phyloP scores from a whole-genome alignment of 2,113 vertebrate genomes.

The Lepisosteus osseus region DNA sequence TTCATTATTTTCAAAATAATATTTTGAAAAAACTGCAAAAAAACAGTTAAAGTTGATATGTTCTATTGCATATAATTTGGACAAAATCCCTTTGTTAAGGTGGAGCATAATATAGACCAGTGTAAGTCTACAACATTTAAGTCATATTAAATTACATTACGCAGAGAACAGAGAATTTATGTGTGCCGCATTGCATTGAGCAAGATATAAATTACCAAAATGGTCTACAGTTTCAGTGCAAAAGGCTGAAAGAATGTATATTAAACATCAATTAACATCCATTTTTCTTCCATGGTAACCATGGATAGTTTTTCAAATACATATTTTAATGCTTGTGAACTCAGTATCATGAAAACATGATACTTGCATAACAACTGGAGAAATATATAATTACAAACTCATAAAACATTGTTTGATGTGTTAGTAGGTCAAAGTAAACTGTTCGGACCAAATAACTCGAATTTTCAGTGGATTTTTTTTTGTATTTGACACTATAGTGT shows the following conservation, averaged over 20 bases:
- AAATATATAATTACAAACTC: conserved; percentile 15
- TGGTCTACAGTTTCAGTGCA: conserved; percentile 31
- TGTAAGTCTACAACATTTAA: conserved; percentile 28
- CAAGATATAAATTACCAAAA: conserved; percentile 13
- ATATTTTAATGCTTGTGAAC: conserved; percentile 4
- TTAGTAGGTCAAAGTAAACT: conserved; percentile 11
- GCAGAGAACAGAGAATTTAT: conserved; percentile 28
- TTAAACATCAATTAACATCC: conserved; percentile 38
- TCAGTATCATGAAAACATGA: neutral
- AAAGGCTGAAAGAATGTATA: conserved; percentile 37
- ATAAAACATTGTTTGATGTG: conserved; percentile 7
- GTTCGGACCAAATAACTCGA: neutral
- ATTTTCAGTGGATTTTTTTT: too few species aligned
- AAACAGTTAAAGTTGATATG: too few species aligned
- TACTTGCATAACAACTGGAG: neutral
- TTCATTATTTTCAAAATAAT: too few species aligned
- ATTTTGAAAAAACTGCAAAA: too few species aligned
- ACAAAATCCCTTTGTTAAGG: neutral
- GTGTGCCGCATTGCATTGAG: conserved; percentile 31
- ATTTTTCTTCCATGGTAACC: conserved; percentile 28
- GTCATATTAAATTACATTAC: conserved; percentile 42
- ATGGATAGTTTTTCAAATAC: conserved; percentile 8
- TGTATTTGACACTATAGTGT: too few species aligned
- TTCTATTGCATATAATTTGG: neutral
- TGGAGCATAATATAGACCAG: conserved; percentile 22